Evolutionary conservation across 1,140 invertebrate genomes (phyloP).

Genomic region (Lordiphosa collinella): DNA sequence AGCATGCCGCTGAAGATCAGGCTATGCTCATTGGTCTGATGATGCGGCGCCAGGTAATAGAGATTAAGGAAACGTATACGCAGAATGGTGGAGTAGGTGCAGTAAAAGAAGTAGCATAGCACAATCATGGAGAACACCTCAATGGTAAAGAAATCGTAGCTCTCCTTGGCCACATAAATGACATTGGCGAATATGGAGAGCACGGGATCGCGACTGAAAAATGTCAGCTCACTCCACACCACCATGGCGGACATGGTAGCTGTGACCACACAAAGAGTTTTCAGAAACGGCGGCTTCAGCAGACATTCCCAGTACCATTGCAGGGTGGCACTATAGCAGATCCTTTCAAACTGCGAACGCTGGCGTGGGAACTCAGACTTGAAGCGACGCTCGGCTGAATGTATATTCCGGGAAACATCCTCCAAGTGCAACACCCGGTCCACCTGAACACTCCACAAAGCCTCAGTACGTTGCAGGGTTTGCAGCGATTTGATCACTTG

Average conservation of each 20-base stretch:
- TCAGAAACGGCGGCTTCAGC: conserved; percentile 87
- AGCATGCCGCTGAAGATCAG: conserved; percentile 99
- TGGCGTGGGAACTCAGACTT: conserved; percentile 87
- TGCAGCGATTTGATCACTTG: conserved; percentile 93
- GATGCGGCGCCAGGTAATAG: conserved; percentile 97
- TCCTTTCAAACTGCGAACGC: conserved; percentile 81
- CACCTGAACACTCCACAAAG: conserved; percentile 94
- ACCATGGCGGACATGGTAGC: conserved; percentile 92
- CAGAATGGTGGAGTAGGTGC: conserved; percentile 98
- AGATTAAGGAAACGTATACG: conserved; percentile 97
- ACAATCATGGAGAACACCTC: conserved; percentile 94
- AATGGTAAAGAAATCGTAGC: conserved; percentile 96
- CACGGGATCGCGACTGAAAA: conserved; percentile 94
- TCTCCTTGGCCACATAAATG: conserved; percentile 88
- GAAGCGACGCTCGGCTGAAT: conserved; percentile 87
- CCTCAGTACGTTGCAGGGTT: conserved; percentile 92
- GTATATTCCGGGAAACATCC: conserved; percentile 91
- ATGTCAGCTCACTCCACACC: conserved; percentile 99
- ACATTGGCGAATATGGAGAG: conserved; percentile 97
- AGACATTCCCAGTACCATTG: conserved; percentile 98
- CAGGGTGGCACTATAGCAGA: conserved; percentile 85
- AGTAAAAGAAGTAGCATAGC: conserved; percentile 97
- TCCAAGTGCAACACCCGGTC: conserved; percentile 90
- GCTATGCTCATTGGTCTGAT: conserved; percentile 99
- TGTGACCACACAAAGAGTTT: conserved; percentile 86